Percentiles rank a stretch among this genome's conserved stretches.
Evolutionary conservation across 23 tunicate species (phyloP).

Genomic region (Halocynthia roretzi): DNA sequence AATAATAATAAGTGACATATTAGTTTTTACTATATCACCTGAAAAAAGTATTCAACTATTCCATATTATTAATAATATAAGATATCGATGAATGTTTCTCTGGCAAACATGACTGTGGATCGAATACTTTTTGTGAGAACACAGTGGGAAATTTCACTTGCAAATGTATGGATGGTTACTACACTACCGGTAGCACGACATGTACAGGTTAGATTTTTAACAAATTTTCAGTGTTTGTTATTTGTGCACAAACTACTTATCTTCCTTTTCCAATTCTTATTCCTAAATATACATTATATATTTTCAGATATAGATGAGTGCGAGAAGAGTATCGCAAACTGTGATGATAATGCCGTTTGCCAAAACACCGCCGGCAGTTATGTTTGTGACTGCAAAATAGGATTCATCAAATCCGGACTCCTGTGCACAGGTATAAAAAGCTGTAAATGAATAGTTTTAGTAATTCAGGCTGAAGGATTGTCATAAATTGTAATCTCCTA

Average conservation of each 20-base stretch:
- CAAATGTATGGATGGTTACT: slow-evolving; percentile 23
- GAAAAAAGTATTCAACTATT: too few species aligned
- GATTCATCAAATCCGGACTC: slow-evolving; percentile 23
- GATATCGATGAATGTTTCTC: slow-evolving; percentile 40
- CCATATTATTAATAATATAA: background rate
- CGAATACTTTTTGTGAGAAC: slow-evolving; percentile 24
- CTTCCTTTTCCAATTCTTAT: too few species aligned
- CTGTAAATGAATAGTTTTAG: background rate
- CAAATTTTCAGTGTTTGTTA: too few species aligned
- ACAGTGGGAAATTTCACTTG: slow-evolving; percentile 24
- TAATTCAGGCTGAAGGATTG: too few species aligned
- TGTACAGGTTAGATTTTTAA: too few species aligned
- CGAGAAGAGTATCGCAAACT: background rate
- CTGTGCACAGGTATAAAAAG: background rate
- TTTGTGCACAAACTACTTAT: too few species aligned
- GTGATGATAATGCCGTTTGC: slow-evolving; percentile 32
- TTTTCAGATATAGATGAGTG: slow-evolving; percentile 51
- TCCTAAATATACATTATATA: background rate
- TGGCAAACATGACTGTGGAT: slow-evolving; percentile 14
- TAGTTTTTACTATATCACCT: too few species aligned
- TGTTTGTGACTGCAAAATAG: slow-evolving; percentile 29
- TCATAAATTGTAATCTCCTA: too few species aligned
- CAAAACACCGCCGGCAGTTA: slow-evolving; percentile 46
- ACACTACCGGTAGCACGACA: background rate
- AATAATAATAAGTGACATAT: background rate